These are phyloP conservation scores for Turritopsis rubra DNA, from an alignment of 30 jellyfish, hydroid and myxozoan species.

Conservation along the genomic window DNA sequence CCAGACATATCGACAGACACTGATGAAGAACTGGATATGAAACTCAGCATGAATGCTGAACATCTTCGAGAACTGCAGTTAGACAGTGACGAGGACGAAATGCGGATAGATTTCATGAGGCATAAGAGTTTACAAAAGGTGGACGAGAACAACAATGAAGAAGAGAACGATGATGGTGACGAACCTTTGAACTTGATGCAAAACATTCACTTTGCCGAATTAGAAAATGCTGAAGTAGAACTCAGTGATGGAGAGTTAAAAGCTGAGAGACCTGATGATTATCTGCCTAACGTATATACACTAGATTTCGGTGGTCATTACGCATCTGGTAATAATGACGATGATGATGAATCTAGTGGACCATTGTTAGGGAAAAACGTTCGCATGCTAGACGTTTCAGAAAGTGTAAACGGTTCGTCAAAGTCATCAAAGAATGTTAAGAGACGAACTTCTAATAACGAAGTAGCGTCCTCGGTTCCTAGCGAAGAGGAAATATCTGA, in stretches of 20 bases:
- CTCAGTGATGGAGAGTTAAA: conserved; percentile 22
- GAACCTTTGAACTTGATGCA: conserved; percentile 45
- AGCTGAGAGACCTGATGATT: conserved; percentile 45
- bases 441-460: background rate
- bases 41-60: conserved; percentile 26
- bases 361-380: background rate
- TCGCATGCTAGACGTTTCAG: background rate
- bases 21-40: conserved; percentile 41
- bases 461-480: background rate
- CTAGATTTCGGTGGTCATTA: conserved; percentile 14
- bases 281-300: conserved; percentile 40
- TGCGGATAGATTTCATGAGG: conserved; percentile 39
- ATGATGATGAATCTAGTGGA: conserved; percentile 10
- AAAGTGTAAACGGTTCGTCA: background rate
- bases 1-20: conserved; percentile 62
- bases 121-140: conserved; percentile 15
- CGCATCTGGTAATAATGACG: background rate
- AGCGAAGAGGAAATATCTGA: conserved; percentile 8
- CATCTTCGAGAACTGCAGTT: conserved; percentile 23
- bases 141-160: conserved; percentile 34
- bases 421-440: background rate
- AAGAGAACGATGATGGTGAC: conserved; percentile 32
- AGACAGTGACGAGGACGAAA: conserved; percentile 86
- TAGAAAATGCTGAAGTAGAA: conserved; percentile 22
- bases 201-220: conserved; percentile 67